Base-by-base conservation (phyloP, 2,888 invertebrate species). In the Stramonita haemastoma region DNA sequence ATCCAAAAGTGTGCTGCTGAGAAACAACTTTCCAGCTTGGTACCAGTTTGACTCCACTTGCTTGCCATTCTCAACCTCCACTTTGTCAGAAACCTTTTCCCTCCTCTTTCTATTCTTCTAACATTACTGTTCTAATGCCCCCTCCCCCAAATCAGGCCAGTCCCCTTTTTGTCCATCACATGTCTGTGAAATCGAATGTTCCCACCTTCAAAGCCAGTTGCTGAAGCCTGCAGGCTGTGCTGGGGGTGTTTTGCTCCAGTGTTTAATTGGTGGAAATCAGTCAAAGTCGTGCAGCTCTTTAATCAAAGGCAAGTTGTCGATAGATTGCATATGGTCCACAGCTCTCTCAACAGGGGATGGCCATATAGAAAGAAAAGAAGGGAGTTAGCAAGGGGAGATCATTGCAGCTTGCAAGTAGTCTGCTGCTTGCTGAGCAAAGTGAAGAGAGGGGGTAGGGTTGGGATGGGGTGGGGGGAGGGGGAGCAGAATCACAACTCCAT, bases 281-380 rank as follows among this genome's bases (percentile, higher is more conserved):
- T 89, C 85, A 89, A 84, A 84, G 89, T 46, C 89, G 89, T 89
- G 89, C 89, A 70, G 32, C 66, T 57, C 84, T 85, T 89, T 89
- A 89, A 89, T 89, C 89, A 85, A 89, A 89, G 89, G 85, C 89
- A 89, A 89, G 85, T 89, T 89, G 84, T 89, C 89, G 73, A 89
- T 89, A 46, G 85, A 85, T 66, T 85, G 84, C 89, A 85, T 70
- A 73, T 73, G 89, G 85, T 73, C 84, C 36, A 73, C 83, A 89
- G 66, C 46, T 26, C 56, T 85, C 83, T 84, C 89, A 85, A 85
- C 66, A 73, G 89, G 66, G 11, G 84, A 46, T 1, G 5, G 56
- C 11, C 29, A 77, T 13, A 32, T 15, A 77, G 32, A 77, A 22
- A 15, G 32, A 32, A 77, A 77, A 19, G 32, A 77, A 77, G 32